A percentile compares a stretch with the other conserved stretches of the same genome.
phyloP scores from a whole-genome alignment of 2,797 vertebrate genomes.

The Chrosomus eos region DNA sequence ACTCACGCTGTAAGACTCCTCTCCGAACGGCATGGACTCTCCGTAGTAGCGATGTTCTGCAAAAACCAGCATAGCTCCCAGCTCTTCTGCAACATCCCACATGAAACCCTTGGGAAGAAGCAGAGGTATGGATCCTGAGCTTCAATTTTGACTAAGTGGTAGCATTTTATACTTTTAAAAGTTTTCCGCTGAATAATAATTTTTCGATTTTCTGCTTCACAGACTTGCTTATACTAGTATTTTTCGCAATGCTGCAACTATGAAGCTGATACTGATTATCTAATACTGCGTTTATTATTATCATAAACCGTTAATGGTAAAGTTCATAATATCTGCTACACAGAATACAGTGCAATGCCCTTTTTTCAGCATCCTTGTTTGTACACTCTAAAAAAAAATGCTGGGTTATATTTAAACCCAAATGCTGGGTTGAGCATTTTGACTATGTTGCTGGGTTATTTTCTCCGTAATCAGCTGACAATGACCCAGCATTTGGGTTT shows the following conservation, averaged over 20 bases:
- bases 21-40: conserved; percentile 92
- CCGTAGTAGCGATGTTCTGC: conserved; percentile 98
- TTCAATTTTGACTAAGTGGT: background rate
- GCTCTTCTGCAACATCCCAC: conserved; percentile 91
- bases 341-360: background rate
- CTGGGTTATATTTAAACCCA: too few relatives aligned
- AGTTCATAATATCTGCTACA: background rate
- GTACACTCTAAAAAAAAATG: too few relatives aligned
- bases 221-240: background rate
- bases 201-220: background rate
- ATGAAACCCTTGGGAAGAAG: conserved; percentile 87
- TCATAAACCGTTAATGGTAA: background rate
- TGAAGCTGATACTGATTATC: background rate
- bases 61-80: conserved; percentile 94
- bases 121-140: background rate
- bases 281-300: background rate
- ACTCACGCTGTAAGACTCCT: conserved; percentile 88
- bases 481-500: too few relatives aligned
- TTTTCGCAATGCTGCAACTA: background rate
- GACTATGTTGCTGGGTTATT: too few relatives aligned
- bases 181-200: background rate
- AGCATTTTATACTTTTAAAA: background rate
- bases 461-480: too few relatives aligned
- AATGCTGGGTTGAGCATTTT: too few relatives aligned
- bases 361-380: background rate